phyloP scores from a whole-genome alignment of 2,797 vertebrate species.

The Chaetophractus vellerosus region DNA sequence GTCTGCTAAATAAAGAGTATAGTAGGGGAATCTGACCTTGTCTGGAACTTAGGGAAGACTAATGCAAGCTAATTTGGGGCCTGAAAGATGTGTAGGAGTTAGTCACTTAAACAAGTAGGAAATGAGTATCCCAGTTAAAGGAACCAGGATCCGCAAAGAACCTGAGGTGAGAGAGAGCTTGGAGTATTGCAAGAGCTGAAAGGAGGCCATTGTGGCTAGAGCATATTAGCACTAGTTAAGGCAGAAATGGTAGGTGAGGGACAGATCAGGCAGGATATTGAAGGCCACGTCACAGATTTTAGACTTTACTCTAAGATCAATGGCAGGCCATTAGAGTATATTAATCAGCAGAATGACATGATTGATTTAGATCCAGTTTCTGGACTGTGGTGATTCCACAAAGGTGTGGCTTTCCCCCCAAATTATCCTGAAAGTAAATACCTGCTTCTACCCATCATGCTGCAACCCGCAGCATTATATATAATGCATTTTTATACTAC shows the following conservation, averaged over 20 bases:
- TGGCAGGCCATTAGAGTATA: slow-evolving; percentile 25
- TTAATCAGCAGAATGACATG: slow-evolving; percentile 11
- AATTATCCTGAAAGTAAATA: slow-evolving; percentile 53
- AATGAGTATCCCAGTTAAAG: neutral
- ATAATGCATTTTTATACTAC: neutral
- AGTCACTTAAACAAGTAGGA: slow-evolving; percentile 1
- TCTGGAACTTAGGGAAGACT: slow-evolving; percentile 23
- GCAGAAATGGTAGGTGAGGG: neutral
- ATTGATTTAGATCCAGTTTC: neutral
- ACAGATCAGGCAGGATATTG: neutral
- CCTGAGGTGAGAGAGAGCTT: neutral
- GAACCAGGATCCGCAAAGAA: neutral
- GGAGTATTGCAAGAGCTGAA: neutral
- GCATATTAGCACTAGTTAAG: neutral
- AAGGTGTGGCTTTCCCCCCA: neutral
- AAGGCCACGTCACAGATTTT: neutral
- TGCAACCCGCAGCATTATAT: neutral
- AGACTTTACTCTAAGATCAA: slow-evolving; percentile 47
- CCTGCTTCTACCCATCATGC: neutral
- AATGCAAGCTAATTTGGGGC: neutral
- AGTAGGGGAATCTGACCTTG: neutral
- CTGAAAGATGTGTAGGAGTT: neutral
- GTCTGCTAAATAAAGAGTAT: neutral
- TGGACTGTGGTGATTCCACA: neutral
- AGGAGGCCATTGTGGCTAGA: neutral